Percentiles rank a stretch among this genome's conserved stretches.
These are phyloP conservation scores for Serranochromis macrocephalus DNA, from an alignment of 2,113 vertebrate species.

Conservation along the genomic window DNA sequence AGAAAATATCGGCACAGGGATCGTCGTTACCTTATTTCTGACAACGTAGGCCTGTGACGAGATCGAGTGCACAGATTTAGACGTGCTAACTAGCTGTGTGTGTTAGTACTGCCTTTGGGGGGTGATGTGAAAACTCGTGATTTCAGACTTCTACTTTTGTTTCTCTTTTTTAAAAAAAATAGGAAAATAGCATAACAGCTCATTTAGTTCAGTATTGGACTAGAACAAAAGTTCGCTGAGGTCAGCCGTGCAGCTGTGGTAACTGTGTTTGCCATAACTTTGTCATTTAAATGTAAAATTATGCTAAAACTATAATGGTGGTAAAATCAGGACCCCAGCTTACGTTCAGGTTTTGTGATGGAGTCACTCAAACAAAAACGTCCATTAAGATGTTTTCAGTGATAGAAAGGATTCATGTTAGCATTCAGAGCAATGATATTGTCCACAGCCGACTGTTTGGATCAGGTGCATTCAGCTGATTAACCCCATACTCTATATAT, in stretches of 20 bases:
- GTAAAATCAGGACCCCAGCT: not conserved
- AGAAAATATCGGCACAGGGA: not conserved
- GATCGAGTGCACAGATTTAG: not conserved
- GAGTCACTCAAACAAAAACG: not conserved
- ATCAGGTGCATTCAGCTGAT: not conserved
- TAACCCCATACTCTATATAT: not conserved
- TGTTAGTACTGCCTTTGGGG: not conserved
- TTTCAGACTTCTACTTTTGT: not conserved
- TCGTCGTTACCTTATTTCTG: not conserved
- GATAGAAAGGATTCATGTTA: not conserved
- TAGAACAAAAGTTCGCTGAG: not conserved
- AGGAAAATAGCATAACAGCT: not conserved
- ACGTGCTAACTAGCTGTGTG: not conserved
- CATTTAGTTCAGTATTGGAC: not conserved
- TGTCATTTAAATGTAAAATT: not conserved
- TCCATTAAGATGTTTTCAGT: not conserved
- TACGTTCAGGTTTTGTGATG: not conserved
- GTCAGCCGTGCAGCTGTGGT: not conserved
- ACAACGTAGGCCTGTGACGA: not conserved
- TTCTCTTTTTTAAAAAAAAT: not conserved
- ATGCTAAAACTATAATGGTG: not conserved
- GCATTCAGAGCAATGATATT: not conserved
- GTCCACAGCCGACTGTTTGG: not conserved
- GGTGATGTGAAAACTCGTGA: not conserved
- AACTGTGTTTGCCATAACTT: not conserved